Percentiles rank a stretch among this genome's conserved stretches.
These are phyloP conservation scores for Geotria australis DNA, from an alignment of 2,797 vertebrate species.

Conservation along the genomic window DNA sequence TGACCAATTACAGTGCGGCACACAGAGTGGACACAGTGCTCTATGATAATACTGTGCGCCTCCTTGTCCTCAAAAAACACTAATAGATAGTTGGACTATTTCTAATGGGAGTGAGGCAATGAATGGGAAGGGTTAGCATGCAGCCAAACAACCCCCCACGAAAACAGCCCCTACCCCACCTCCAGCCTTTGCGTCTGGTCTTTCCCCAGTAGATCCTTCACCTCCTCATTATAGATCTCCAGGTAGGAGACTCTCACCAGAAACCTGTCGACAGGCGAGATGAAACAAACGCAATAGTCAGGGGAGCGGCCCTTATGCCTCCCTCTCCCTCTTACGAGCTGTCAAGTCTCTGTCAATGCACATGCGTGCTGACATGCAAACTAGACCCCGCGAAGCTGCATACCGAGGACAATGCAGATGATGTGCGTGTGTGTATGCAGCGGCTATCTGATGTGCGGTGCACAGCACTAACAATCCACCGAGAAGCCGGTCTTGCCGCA, in stretches of 20 bases:
- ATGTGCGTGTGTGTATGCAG: too few species aligned
- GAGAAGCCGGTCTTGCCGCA: too few species aligned
- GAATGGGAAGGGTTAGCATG: too few species aligned
- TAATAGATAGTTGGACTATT: too few species aligned
- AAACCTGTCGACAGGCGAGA: conserved; percentile 24
- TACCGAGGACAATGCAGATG: neutral
- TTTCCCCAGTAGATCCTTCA: conserved; percentile 70
- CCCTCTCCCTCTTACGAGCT: neutral
- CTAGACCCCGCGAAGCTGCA: neutral
- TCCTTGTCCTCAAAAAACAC: too few species aligned
- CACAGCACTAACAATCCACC: too few species aligned
- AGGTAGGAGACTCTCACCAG: conserved; percentile 86
- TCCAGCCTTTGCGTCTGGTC: conserved; percentile 82
- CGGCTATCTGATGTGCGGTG: too few species aligned
- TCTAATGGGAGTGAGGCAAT: too few species aligned
- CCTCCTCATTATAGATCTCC: conserved; percentile 97
- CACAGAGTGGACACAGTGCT: too few species aligned
- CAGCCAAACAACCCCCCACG: too few species aligned
- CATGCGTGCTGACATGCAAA: neutral
- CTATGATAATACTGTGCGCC: too few species aligned
- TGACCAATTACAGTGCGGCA: too few species aligned
- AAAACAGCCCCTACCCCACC: conserved; percentile 13
- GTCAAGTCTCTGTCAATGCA: neutral
- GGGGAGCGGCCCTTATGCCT: neutral
- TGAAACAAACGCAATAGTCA: neutral